phyloP scores from a whole-genome alignment of 2,888 invertebrate genomes.

The Cheilosia vulpina region DNA sequence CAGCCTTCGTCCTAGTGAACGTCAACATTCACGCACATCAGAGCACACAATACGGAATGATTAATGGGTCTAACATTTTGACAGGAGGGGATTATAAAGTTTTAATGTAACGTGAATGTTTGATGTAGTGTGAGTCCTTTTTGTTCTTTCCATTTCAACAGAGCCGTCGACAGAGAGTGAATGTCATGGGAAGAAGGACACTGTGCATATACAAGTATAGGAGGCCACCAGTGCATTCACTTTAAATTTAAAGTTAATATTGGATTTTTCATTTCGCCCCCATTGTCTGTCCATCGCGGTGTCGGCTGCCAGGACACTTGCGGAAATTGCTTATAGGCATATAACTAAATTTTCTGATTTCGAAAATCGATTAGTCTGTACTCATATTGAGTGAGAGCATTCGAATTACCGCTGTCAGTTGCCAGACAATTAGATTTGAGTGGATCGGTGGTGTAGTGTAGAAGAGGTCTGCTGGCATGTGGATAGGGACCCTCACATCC shows the following conservation, averaged over 20 bases:
- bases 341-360: conserved; percentile 47
- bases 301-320: conserved; percentile 1
- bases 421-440: conserved; percentile 67
- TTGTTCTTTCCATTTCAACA: conserved; percentile 8
- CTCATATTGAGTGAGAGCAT: conserved; percentile 32
- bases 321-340: conserved; percentile 56
- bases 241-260: conserved; percentile 57
- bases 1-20: conserved; percentile 21
- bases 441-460: conserved; percentile 1
- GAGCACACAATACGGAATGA: conserved; percentile 57
- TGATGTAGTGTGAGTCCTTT: conserved; percentile 20
- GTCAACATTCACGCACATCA: conserved; percentile 63
- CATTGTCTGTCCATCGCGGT: conserved; percentile 9
- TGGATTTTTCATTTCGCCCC: conserved; percentile 22
- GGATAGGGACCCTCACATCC: conserved; percentile 37
- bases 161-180: conserved; percentile 37
- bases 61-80: conserved; percentile 65
- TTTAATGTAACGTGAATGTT: conserved; percentile 46
- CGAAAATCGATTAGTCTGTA: conserved; percentile 54
- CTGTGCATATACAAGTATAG: neutral
- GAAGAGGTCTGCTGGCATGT: neutral
- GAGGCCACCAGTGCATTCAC: conserved; percentile 14
- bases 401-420: conserved; percentile 41
- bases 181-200: conserved; percentile 3
- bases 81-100: conserved; percentile 57